phyloP scores from a whole-genome alignment of 2,113 vertebrate genomes.

The Penelope pileata region DNA sequence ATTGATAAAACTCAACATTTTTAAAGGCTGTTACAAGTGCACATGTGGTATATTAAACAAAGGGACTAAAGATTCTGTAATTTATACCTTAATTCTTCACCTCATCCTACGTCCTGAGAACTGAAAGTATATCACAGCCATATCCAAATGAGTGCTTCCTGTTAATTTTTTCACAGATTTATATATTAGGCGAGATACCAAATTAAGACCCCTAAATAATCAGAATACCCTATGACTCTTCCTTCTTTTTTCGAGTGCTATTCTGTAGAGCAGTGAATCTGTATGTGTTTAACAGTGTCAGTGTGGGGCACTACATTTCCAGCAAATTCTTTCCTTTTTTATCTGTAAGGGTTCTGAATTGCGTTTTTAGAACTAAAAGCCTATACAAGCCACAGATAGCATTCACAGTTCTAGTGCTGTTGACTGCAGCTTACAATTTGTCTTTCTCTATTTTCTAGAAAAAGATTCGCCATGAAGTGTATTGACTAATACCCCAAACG shows the following conservation, averaged over 20 bases:
- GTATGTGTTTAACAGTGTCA: not conserved
- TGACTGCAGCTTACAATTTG: not conserved
- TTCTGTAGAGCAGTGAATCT: not conserved
- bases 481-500: not conserved
- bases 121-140: not conserved
- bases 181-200: not conserved
- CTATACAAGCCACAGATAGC: not conserved
- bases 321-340: not conserved
- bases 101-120: not conserved
- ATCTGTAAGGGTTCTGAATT: not conserved
- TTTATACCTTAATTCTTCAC: conserved; percentile 25
- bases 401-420: not conserved
- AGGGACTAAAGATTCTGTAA: not conserved
- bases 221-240: not conserved
- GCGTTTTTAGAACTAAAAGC: conserved; percentile 10
- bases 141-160: not conserved
- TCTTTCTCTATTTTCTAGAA: conserved; percentile 26
- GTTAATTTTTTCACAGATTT: not conserved
- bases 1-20: conserved; percentile 22
- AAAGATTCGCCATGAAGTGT: not conserved
- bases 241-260: not conserved
- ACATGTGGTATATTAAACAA: not conserved
- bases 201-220: not conserved
- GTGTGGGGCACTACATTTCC: not conserved
- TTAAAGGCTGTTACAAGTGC: not conserved